Conservation (phyloP, 2,113 vertebrate species). For the Pogonocichla stellata region DNA sequence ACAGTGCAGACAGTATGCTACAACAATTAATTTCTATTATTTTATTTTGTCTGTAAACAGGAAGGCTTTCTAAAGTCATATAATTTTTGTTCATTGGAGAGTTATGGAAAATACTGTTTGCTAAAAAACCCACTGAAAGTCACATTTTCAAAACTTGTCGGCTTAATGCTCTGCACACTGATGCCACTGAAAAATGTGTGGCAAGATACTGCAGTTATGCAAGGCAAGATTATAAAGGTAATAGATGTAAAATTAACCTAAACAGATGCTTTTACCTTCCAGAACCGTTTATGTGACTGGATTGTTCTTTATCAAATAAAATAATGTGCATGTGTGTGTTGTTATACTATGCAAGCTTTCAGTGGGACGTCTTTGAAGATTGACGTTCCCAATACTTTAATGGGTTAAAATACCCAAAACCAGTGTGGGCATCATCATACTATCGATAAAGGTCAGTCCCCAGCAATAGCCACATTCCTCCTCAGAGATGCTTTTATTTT, state of each 20-base stretch:
- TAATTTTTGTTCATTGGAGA: background rate
- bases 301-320: background rate
- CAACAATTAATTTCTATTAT: background rate
- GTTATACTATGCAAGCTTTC: background rate
- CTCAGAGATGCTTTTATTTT: background rate
- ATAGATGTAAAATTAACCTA: background rate
- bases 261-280: background rate
- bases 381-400: background rate
- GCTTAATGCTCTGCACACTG: background rate
- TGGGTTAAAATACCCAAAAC: background rate
- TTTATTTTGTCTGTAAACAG: background rate
- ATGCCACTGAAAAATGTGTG: background rate
- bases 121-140: background rate
- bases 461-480: background rate
- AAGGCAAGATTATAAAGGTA: background rate
- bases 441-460: background rate
- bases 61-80: background rate
- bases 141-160: background rate
- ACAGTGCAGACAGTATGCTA: background rate
- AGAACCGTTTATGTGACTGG: background rate
- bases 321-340: background rate
- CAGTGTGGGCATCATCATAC: background rate
- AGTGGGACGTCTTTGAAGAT: background rate
- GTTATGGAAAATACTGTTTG: background rate
- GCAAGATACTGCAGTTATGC: background rate